Conservation (phyloP, 92 coral and sea anemone genomes). For the Galaxea fascicularis region DNA sequence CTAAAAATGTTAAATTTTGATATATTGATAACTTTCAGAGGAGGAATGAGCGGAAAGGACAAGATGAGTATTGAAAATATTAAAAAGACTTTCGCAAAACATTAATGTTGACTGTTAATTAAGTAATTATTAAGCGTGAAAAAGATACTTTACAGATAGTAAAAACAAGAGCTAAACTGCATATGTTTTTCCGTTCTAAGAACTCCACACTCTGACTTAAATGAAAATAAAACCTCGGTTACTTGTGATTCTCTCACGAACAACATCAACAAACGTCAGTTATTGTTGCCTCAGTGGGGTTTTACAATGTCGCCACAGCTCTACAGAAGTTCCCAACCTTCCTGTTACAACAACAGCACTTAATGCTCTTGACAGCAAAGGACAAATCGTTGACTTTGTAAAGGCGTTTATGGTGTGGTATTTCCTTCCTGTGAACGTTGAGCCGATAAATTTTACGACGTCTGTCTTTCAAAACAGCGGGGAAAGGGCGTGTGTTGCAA, state of each 20-base stretch:
- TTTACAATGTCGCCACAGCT: background rate
- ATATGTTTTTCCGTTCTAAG: background rate
- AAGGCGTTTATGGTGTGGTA: too few relatives aligned
- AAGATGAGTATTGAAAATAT: background rate
- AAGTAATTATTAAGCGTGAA: background rate
- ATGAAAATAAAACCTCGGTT: background rate
- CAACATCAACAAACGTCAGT: background rate
- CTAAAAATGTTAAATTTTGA: too few relatives aligned
- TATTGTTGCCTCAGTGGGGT: background rate
- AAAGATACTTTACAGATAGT: background rate
- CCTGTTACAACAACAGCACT: too few relatives aligned
- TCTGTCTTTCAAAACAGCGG: too few relatives aligned
- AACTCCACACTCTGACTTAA: background rate
- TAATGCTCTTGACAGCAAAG: too few relatives aligned
- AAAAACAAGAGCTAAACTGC: background rate
- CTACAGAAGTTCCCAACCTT: background rate
- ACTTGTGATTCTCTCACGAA: background rate
- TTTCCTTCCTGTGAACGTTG: too few relatives aligned
- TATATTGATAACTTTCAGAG: background rate
- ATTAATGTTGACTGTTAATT: background rate
- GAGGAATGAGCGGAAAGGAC: background rate
- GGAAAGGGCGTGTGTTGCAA: too few relatives aligned
- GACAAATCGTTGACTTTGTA: too few relatives aligned
- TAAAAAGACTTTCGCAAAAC: background rate
- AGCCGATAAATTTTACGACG: too few relatives aligned